Conservation (phyloP, 2,888 invertebrate species). For the Cloeon dipterum region DNA sequence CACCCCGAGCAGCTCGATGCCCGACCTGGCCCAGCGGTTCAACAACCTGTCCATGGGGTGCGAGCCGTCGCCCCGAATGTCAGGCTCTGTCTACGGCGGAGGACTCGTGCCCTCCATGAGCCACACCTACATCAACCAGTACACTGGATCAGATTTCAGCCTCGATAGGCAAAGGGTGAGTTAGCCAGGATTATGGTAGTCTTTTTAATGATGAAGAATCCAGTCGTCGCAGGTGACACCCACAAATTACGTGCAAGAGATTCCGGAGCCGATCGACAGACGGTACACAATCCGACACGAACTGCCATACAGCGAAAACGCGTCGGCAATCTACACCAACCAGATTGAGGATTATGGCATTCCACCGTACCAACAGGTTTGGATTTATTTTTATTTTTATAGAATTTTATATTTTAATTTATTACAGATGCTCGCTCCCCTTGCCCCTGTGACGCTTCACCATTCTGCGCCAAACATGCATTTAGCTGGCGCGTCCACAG, state of each 20-base stretch:
- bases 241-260: slow-evolving; percentile 6
- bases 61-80: slow-evolving; percentile 2
- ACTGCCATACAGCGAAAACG: slow-evolving; percentile 4
- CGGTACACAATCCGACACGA: slow-evolving; percentile 6
- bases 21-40: slow-evolving; percentile 35
- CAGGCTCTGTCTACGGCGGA: slow-evolving; percentile 6
- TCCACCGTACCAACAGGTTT: not conserved
- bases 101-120: slow-evolving; percentile 21
- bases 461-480: slow-evolving; percentile 2
- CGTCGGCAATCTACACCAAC: not conserved
- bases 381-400: not conserved
- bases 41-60: slow-evolving; percentile 38
- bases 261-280: slow-evolving; percentile 5
- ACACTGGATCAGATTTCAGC: slow-evolving; percentile 25
- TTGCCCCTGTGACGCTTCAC: slow-evolving; percentile 4
- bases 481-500: not conserved
- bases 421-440: slow-evolving; percentile 7
- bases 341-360: slow-evolving; percentile 1
- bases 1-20: slow-evolving; percentile 44
- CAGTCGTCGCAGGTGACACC: slow-evolving; percentile 8
- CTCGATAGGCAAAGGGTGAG: slow-evolving; percentile 21
- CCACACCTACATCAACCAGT: slow-evolving; percentile 31
- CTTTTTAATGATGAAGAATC: no score
- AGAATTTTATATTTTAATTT: not conserved
- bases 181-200: no score